Evolutionary conservation across 2,797 vertebrate genomes (phyloP).

Genomic region (Enteromius treurensis): DNA sequence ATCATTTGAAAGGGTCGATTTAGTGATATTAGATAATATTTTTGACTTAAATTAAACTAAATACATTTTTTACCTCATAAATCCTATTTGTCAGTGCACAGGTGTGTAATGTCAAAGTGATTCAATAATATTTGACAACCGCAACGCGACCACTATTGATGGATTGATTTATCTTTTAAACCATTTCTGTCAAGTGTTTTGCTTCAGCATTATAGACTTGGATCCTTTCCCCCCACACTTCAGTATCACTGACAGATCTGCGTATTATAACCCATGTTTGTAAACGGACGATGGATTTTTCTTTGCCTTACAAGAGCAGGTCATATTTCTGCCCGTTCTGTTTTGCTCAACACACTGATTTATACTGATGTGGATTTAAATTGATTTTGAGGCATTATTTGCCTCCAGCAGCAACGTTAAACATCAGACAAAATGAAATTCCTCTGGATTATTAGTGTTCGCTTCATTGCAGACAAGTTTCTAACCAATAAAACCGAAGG

Average conservation of each 20-base stretch:
- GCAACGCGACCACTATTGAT: background rate
- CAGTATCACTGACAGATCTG: slow-evolving; percentile 48
- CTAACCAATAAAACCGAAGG: slow-evolving; percentile 54
- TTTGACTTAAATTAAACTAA: background rate
- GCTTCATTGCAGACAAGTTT: slow-evolving; percentile 66
- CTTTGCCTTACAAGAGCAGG: slow-evolving; percentile 58
- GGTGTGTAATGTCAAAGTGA: background rate
- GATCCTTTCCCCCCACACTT: background rate
- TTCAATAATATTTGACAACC: background rate
- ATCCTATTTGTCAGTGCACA: background rate
- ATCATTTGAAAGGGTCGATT: background rate
- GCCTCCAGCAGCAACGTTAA: slow-evolving; percentile 67
- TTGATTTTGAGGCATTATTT: slow-evolving; percentile 72
- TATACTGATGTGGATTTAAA: slow-evolving; percentile 75
- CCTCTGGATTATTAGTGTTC: slow-evolving; percentile 63
- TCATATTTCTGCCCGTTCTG: slow-evolving; percentile 7
- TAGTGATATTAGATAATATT: background rate
- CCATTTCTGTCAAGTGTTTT: slow-evolving; percentile 2
- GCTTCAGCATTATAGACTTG: slow-evolving; percentile 56
- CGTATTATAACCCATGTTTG: slow-evolving; percentile 67
- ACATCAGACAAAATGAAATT: slow-evolving; percentile 68
- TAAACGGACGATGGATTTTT: slow-evolving; percentile 70
- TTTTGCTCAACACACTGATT: slow-evolving; percentile 48
- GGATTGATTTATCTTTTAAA: background rate
- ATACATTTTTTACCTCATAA: background rate